Evolutionary conservation across 2,888 invertebrate genomes (phyloP).

Genomic region (Cyclophora punctaria): DNA sequence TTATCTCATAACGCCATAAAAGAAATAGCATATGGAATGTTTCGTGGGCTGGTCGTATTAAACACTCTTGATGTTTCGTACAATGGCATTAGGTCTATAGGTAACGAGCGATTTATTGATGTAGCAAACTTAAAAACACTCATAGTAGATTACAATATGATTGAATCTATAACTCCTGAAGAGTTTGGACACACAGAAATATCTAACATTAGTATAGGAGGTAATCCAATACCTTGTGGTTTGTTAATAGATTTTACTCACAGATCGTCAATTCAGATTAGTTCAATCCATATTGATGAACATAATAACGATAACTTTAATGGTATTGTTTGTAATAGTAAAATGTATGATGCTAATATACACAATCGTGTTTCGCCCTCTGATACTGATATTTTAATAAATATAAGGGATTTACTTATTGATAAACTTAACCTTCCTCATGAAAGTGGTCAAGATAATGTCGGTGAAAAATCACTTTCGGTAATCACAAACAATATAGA

Average conservation of each 20-base stretch:
- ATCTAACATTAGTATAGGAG: constrained; percentile 44
- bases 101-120: constrained; percentile 45
- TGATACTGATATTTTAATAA: constrained; percentile 14
- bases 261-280: constrained; percentile 20
- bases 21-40: constrained; percentile 41
- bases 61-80: constrained; percentile 43
- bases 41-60: constrained; percentile 37
- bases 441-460: constrained; percentile 1
- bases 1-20: constrained; percentile 45
- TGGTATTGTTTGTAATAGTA: constrained; percentile 30
- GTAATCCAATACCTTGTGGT: constrained; percentile 49
- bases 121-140: constrained; percentile 30
- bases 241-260: constrained; percentile 32
- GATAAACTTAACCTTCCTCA: constrained; percentile 13
- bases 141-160: constrained; percentile 47
- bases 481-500: neutral
- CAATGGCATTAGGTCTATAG: constrained; percentile 39
- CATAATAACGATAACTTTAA: constrained; percentile 23
- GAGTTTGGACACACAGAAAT: constrained; percentile 37
- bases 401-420: constrained; percentile 22
- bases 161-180: constrained; percentile 29
- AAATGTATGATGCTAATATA: neutral
- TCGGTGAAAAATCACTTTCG: too few relatives aligned
- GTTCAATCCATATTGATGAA: constrained; percentile 30
- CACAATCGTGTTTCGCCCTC: constrained; percentile 1